Evolutionary conservation across 2,113 vertebrate species (phyloP), one percentile per base, ranked within the genome.

Genomic region (Brachyistius frenatus): DNA sequence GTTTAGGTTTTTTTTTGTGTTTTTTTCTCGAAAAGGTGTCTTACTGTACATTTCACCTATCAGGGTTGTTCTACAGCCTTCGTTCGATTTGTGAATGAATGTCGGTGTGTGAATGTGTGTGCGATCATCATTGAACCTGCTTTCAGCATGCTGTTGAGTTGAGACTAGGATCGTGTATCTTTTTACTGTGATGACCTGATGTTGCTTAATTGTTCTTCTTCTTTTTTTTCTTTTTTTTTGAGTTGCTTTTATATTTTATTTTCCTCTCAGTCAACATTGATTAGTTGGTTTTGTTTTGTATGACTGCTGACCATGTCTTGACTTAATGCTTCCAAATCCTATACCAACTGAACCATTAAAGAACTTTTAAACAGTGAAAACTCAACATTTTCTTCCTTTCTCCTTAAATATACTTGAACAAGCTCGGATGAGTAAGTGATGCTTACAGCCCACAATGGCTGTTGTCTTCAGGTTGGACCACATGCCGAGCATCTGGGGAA

Each of bases 281-380:
- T 81, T 88, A 67, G 75, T 86, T 92, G 86, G 67, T 90, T 92
- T 80, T 6, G 66, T 90, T 91, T 90, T 85, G 75, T 89, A 87
- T 83, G 89, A 91, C 87, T 93, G 90, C 92, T 93, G 86, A 91
- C 87, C 86, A 89, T 92, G 89, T 93, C 84, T 92, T 88, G 85
- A 93, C 87, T 90, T 89, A 92, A 94, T 93, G 94, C 94, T 93
- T 95, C 93, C 94, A 94, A 95, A 93, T 91, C 89, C 89, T 93
- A 90, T 94, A 93, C 90, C 89, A 93, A 92, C 88, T 94, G 92
- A 93, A 94, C 91, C 91, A 95, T 94, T 94, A 95, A 95, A 91
- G 86, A 91, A 86, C 92, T 92, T 94, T 92, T 89, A 92, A 93
- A 92, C 82, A 55, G 74, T 76, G 30, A 39, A 10, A 61, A 32